phyloP scores from a whole-genome alignment of 2,888 invertebrate genomes.

The Dynastes tityus region DNA sequence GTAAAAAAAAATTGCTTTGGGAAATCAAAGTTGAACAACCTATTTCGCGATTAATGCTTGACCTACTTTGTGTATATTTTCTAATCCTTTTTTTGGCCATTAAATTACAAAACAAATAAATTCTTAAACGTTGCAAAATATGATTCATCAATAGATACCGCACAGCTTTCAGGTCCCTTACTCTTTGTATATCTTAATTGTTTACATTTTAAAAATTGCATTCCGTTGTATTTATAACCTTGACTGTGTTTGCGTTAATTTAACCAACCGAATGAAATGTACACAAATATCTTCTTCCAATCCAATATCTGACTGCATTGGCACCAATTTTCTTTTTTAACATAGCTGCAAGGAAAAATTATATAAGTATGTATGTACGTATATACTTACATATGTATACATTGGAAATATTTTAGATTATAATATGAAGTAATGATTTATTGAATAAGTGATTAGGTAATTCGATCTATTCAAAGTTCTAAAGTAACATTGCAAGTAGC shows the following conservation, averaged over 20 bases:
- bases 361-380: background rate
- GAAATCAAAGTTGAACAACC: constrained; percentile 8
- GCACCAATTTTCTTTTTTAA: background rate
- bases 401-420: background rate
- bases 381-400: background rate
- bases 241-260: constrained; percentile 1
- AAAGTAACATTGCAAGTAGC: constrained; percentile 1
- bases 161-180: background rate
- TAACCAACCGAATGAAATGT: background rate
- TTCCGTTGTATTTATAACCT: constrained; percentile 23
- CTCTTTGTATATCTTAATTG: constrained; percentile 37
- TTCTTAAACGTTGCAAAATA: constrained; percentile 47
- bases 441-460: constrained; percentile 34
- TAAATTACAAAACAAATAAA: constrained; percentile 11
- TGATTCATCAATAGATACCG: background rate
- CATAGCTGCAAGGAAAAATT: background rate
- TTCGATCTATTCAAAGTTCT: constrained; percentile 15
- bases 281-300: background rate
- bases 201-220: constrained; percentile 26
- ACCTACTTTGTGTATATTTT: constrained; percentile 22
- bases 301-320: background rate
- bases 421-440: constrained; percentile 9
- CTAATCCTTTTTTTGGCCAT: background rate
- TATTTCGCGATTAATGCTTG: background rate
- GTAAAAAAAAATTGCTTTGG: background rate